These are phyloP conservation scores for Eutrigla gurnardus DNA, from an alignment of 2,797 vertebrate species.

Conservation along the genomic window DNA sequence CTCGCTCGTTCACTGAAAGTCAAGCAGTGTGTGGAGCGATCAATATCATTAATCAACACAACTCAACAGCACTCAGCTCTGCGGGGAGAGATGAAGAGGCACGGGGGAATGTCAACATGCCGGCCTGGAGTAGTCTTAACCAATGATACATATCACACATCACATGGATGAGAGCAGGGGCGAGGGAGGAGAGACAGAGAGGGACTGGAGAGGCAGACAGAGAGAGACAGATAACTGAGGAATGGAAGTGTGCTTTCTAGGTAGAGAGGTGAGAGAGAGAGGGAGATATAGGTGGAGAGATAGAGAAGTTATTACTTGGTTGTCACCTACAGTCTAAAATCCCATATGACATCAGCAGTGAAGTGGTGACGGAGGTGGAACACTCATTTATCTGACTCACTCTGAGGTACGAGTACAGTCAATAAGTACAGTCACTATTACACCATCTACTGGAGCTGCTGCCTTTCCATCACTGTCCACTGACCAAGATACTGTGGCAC, in stretches of 20 bases:
- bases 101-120: conserved; percentile 83
- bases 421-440: conserved; percentile 78
- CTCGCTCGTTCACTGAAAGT: conserved; percentile 75
- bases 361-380: conserved; percentile 73
- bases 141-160: conserved; percentile 86
- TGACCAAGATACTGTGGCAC: conserved; percentile 17
- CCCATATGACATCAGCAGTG: conserved; percentile 82
- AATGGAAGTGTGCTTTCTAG: conserved; percentile 71
- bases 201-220: conserved; percentile 68
- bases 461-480: conserved; percentile 48
- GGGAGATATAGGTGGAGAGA: conserved; percentile 71
- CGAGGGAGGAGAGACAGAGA: conserved; percentile 72
- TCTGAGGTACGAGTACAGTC: conserved; percentile 72
- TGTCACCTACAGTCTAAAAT: conserved; percentile 83
- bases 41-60: conserved; percentile 87
- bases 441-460: conserved; percentile 74
- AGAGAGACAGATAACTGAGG: conserved; percentile 79
- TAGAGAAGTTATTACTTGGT: conserved; percentile 83
- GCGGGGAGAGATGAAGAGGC: conserved; percentile 84
- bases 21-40: conserved; percentile 81
- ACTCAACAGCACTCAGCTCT: conserved; percentile 83
- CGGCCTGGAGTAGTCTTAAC: conserved; percentile 82
- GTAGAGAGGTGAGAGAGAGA: conserved; percentile 62
- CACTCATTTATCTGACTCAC: conserved; percentile 80
- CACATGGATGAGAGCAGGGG: conserved; percentile 79